These are phyloP conservation scores for Bicyclus anynana DNA, from an alignment of 1,140 invertebrate genomes.

Conservation along the genomic window DNA sequence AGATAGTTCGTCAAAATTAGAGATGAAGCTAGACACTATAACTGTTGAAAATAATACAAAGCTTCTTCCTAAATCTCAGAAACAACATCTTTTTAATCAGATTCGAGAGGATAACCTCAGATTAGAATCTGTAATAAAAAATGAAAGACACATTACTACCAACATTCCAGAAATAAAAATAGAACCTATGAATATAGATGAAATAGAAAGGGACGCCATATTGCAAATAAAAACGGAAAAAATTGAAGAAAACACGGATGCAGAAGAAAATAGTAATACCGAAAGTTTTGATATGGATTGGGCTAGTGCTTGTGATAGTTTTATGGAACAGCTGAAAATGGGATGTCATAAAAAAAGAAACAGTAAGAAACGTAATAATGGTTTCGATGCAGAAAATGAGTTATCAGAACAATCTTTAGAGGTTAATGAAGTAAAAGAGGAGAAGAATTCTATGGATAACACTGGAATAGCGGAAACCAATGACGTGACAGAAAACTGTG, in stretches of 20 bases:
- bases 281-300: constrained; percentile 77
- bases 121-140: constrained; percentile 66
- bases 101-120: constrained; percentile 68
- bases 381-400: constrained; percentile 44
- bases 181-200: constrained; percentile 70
- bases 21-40: constrained; percentile 27
- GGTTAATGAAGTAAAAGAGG: background rate
- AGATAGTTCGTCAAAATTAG: constrained; percentile 43
- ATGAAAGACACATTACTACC: constrained; percentile 38
- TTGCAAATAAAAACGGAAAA: constrained; percentile 64
- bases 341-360: constrained; percentile 78
- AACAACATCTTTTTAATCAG: constrained; percentile 71
- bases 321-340: constrained; percentile 82
- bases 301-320: constrained; percentile 83
- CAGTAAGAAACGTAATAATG: constrained; percentile 72
- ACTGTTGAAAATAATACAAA: constrained; percentile 42
- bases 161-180: constrained; percentile 56
- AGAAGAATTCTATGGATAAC: background rate
- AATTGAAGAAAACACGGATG: constrained; percentile 40
- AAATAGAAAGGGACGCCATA: constrained; percentile 66
- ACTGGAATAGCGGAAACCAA: background rate
- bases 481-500: background rate
- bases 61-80: constrained; percentile 63
- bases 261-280: constrained; percentile 12
- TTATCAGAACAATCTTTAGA: constrained; percentile 31